Evolutionary conservation across 2,113 vertebrate species (phyloP), one percentile per base, ranked within the genome.

Genomic region (Labeo catla): DNA sequence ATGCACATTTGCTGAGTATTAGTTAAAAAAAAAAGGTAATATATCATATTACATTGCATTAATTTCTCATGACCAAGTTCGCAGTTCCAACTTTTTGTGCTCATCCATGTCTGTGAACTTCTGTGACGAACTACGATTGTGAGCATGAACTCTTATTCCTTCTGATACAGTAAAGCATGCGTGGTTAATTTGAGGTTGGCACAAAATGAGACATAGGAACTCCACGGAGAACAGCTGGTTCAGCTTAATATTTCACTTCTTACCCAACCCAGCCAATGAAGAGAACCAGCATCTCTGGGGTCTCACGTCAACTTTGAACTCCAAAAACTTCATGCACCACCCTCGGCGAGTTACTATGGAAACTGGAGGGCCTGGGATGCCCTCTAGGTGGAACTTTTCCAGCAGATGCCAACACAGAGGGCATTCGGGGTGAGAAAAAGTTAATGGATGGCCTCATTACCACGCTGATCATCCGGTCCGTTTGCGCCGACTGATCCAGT

Each of bases 141-240:
- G 59, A 84, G 59, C 80, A 81, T 81, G 79, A 9, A 59, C 19
- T 59, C 19, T 59, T 79, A 87, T 87, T 78, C n/a, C 77, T 85
- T 87, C 28, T 85, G 85, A 66, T 36, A 72, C 34, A 7, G 72
- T 28, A 70, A 76, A 76, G 76, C 49, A 85, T 82, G 39, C 80
- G 12, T 85, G 70, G 28, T 80, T 82, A 87, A 89, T 83, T 85
- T 82, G 78, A 70, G 45, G 28, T 79, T 85, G 88, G 83, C 47
- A 76, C 28, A 78, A 85, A 85, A 87, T 82, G 61, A 89, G 78
- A 87, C 81, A 87, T 73, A 54, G 49, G 50, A 87, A 61, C 19
- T 39, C 66, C 49, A 61, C 28, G 39, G 68, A 81, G 84, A 89
- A 63, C 86, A 85, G 49, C 83, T 82, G 86, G 28, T 87, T 89